These are phyloP conservation scores for Lepus oiostolus DNA, from an alignment of 2,797 vertebrate species.

Conservation along the genomic window DNA sequence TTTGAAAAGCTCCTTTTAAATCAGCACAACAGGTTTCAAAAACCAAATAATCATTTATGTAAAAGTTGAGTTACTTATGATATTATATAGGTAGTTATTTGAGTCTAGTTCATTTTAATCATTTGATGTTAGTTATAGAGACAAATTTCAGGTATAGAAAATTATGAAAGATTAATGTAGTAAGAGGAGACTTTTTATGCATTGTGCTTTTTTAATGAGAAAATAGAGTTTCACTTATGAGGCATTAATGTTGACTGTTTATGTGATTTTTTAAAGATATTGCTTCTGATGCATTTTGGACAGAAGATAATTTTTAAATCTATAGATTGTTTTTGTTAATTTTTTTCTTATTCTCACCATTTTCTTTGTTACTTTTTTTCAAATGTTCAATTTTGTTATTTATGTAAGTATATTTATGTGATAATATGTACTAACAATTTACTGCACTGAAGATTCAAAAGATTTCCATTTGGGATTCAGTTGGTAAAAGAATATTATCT, in stretches of 20 bases:
- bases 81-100: constrained; percentile 56
- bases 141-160: constrained; percentile 50
- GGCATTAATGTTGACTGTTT: constrained; percentile 42
- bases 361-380: constrained; percentile 30
- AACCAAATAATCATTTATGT: constrained; percentile 57
- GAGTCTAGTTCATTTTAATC: constrained; percentile 45
- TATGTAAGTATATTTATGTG: not conserved
- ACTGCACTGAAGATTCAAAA: constrained; percentile 35
- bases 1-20: constrained; percentile 62
- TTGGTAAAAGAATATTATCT: constrained; percentile 52
- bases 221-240: constrained; percentile 28
- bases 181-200: not conserved
- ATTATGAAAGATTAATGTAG: constrained; percentile 47
- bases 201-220: not conserved
- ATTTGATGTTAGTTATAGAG: constrained; percentile 41
- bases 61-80: constrained; percentile 59
- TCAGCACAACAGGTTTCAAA: constrained; percentile 35
- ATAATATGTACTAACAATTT: constrained; percentile 42
- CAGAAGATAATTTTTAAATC: constrained; percentile 37
- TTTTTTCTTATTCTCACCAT: not conserved
- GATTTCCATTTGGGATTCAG: constrained; percentile 11
- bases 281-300: constrained; percentile 53
- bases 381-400: not conserved
- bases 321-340: constrained; percentile 20
- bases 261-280: constrained; percentile 52